Conservation (phyloP, 1,140 invertebrate species). For the Diploscapter pachys region DNA sequence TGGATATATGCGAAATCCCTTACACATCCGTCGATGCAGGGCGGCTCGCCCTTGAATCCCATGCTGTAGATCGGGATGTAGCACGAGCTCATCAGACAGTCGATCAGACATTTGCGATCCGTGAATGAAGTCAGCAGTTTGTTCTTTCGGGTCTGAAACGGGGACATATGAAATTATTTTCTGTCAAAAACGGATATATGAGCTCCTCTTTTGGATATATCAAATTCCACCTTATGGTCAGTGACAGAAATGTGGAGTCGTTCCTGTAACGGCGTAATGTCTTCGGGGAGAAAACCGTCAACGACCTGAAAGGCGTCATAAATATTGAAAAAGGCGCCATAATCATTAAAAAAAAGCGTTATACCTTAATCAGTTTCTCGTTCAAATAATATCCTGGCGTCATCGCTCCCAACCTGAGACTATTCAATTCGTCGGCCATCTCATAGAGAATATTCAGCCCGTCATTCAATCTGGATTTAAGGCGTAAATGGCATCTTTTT, state of each 20-base stretch:
- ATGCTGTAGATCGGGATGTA: slow-evolving; percentile 61
- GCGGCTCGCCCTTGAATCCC: slow-evolving; percentile 48
- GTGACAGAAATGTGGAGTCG: slow-evolving; percentile 50
- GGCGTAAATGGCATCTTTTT: neutral
- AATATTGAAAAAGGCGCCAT: neutral
- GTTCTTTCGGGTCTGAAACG: slow-evolving; percentile 32
- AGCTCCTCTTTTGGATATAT: neutral
- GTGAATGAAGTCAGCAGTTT: slow-evolving; percentile 21
- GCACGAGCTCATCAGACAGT: slow-evolving; percentile 60
- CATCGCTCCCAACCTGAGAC: slow-evolving; percentile 48
- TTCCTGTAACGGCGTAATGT: slow-evolving; percentile 40
- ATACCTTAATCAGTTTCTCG: slow-evolving; percentile 42
- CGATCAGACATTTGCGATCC: slow-evolving; percentile 18
- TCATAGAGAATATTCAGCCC: slow-evolving; percentile 47
- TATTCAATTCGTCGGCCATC: slow-evolving; percentile 53
- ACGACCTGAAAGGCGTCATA: slow-evolving; percentile 26
- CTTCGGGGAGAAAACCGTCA: slow-evolving; percentile 45
- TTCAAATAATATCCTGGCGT: slow-evolving; percentile 53
- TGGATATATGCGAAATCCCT: neutral
- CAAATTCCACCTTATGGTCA: slow-evolving; percentile 31
- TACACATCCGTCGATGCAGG: slow-evolving; percentile 58
- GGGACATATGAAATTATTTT: slow-evolving; percentile 3
- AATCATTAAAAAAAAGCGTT: too few relatives aligned
- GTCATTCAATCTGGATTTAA: slow-evolving; percentile 22
- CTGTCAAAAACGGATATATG: too few relatives aligned